These are phyloP conservation scores for Piprites chloris DNA, from an alignment of 2,113 vertebrate species.

Conservation along the genomic window DNA sequence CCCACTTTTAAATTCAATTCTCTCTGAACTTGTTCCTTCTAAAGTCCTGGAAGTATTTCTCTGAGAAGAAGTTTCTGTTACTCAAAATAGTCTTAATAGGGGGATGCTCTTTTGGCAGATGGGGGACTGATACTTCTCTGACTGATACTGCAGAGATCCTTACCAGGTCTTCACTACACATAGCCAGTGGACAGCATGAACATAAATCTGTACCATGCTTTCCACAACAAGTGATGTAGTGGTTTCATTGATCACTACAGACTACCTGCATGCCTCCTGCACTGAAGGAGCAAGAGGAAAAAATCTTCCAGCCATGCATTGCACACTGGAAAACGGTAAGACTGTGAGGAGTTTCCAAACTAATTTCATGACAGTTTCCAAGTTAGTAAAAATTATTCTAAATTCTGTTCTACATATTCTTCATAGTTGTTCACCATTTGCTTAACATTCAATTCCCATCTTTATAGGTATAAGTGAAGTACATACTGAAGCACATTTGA, in stretches of 20 bases:
- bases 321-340: not conserved
- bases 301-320: not conserved
- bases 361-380: not conserved
- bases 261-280: not conserved
- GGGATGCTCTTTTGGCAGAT: not conserved
- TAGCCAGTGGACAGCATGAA: not conserved
- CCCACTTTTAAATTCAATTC: not conserved
- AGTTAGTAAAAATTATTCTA: not conserved
- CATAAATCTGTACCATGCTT: not conserved
- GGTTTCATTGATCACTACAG: not conserved
- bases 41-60: not conserved
- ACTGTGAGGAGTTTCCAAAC: not conserved
- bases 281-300: not conserved
- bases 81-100: not conserved
- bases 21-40: not conserved
- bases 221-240: not conserved
- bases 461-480: not conserved
- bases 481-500: not conserved
- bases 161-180: not conserved
- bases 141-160: not conserved
- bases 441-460: not conserved
- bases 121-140: not conserved
- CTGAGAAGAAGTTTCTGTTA: not conserved
- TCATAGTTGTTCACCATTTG: not conserved
- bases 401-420: not conserved